Conservation (phyloP, 2,888 invertebrate species). For the Andrena praecox region DNA sequence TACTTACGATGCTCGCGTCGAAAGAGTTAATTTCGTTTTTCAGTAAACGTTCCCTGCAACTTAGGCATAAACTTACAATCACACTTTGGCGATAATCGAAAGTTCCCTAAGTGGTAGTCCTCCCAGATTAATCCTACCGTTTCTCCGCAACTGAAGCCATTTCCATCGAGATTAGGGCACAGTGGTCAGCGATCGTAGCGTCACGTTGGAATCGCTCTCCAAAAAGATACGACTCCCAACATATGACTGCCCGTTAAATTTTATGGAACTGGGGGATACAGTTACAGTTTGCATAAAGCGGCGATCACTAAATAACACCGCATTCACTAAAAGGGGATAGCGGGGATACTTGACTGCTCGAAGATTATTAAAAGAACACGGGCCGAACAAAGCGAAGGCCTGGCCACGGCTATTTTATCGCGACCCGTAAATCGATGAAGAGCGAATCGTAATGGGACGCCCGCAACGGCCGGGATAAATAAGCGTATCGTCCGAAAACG, state of each 20-base stretch:
- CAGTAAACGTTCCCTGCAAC: too few species aligned
- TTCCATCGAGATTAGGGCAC: background rate
- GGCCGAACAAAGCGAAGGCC: constrained; percentile 11
- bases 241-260: constrained; percentile 12
- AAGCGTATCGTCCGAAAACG: background rate
- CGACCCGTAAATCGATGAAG: constrained; percentile 34
- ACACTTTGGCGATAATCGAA: too few species aligned
- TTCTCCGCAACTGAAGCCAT: background rate
- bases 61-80: too few species aligned
- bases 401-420: constrained; percentile 29
- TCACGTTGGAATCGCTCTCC: too few species aligned
- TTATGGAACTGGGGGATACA: background rate
- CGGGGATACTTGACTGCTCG: background rate
- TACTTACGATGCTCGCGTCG: too few species aligned
- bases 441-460: constrained; percentile 19
- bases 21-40: too few species aligned
- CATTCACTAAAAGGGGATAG: background rate
- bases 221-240: background rate
- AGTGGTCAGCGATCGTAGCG: background rate
- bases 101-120: too few species aligned
- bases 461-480: constrained; percentile 23
- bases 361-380: constrained; percentile 7
- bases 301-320: background rate
- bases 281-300: constrained; percentile 9
- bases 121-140: too few species aligned